Evolutionary conservation across 2,888 invertebrate genomes (phyloP).

Genomic region (Drosophila vallismaia): DNA sequence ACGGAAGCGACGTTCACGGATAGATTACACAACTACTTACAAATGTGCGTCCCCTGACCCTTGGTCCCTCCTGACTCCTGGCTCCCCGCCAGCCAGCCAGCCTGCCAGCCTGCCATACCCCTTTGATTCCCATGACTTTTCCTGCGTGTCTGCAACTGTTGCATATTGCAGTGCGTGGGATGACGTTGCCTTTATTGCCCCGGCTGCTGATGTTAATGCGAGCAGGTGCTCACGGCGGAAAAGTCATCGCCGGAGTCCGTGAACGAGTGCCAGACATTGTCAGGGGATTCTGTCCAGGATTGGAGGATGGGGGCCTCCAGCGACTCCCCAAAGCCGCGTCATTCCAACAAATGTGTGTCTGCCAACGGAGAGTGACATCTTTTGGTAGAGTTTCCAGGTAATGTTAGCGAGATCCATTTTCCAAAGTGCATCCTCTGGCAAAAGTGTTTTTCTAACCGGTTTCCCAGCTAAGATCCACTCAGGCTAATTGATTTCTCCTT

Average conservation of each 20-base stretch:
- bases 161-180: slow-evolving; percentile 63
- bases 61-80: neutral
- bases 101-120: neutral
- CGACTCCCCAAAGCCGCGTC: slow-evolving; percentile 17
- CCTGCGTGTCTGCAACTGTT: slow-evolving; percentile 62
- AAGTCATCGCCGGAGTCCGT: slow-evolving; percentile 29
- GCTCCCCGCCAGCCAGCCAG: neutral
- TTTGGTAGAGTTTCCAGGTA: slow-evolving; percentile 27
- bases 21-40: slow-evolving; percentile 67
- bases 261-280: slow-evolving; percentile 51
- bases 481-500: neutral
- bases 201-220: slow-evolving; percentile 35
- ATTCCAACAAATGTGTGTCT: slow-evolving; percentile 2
- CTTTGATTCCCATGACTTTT: slow-evolving; percentile 8
- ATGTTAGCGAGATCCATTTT: slow-evolving; percentile 15
- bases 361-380: slow-evolving; percentile 27
- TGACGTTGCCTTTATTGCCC: slow-evolving; percentile 58
- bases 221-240: slow-evolving; percentile 31
- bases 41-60: slow-evolving; percentile 33
- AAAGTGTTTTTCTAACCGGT: slow-evolving; percentile 24
- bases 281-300: slow-evolving; percentile 30
- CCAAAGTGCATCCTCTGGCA: slow-evolving; percentile 22
- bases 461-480: slow-evolving; percentile 3
- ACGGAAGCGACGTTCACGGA: slow-evolving; percentile 66
- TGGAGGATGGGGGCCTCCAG: neutral